Percentiles rank a stretch among this genome's conserved stretches.
These are phyloP conservation scores for Chloroclystis v-ata DNA, from an alignment of 2,888 invertebrate genomes.

Conservation along the genomic window DNA sequence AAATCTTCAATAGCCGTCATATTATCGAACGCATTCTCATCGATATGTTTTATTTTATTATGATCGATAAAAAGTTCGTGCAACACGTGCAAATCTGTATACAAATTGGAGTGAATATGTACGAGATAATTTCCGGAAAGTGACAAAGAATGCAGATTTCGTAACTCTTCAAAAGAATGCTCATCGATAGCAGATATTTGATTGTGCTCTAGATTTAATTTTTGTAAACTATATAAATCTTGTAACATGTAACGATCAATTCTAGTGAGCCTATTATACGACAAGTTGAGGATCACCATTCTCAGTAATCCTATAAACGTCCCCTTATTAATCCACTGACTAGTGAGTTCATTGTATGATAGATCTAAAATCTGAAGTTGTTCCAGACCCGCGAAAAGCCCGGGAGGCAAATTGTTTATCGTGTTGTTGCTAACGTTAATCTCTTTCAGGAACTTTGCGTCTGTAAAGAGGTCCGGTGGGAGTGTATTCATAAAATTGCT, in stretches of 20 bases:
- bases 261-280: conserved; percentile 82
- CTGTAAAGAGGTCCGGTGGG: conserved; percentile 85
- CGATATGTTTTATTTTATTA: conserved; percentile 83
- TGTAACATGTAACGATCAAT: conserved; percentile 85
- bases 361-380: conserved; percentile 85
- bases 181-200: conserved; percentile 82
- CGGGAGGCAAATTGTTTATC: conserved; percentile 84
- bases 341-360: conserved; percentile 83
- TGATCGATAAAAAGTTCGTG: conserved; percentile 85
- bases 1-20: conserved; percentile 87
- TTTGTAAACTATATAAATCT: conserved; percentile 85
- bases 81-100: conserved; percentile 84
- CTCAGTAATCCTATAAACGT: conserved; percentile 85
- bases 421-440: conserved; percentile 87
- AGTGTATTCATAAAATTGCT: conserved; percentile 86
- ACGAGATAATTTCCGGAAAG: conserved; percentile 84
- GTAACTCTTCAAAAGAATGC: conserved; percentile 84
- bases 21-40: conserved; percentile 85
- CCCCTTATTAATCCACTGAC: conserved; percentile 85
- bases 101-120: conserved; percentile 81
- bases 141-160: conserved; percentile 86
- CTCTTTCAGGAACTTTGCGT: conserved; percentile 81
- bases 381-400: conserved; percentile 83
- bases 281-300: conserved; percentile 85
- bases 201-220: conserved; percentile 85